A percentile compares a stretch with the other conserved stretches of the same genome.
Evolutionary conservation across 2,797 vertebrate species (phyloP).

Genomic region (Enteromius fasciolatus): DNA sequence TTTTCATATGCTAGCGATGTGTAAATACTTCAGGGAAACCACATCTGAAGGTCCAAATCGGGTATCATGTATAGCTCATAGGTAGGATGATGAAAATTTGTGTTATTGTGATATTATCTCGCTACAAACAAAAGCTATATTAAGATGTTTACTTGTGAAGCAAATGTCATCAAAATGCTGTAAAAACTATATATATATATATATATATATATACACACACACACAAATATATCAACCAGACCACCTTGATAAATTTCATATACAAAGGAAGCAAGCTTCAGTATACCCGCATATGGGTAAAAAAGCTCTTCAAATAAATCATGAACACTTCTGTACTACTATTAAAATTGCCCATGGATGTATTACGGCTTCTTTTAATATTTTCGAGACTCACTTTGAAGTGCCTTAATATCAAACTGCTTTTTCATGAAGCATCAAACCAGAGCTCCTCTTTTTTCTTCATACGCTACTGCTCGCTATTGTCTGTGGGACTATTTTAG

Average conservation of each 20-base stretch:
- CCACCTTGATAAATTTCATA: background rate
- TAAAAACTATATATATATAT: background rate
- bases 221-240: background rate
- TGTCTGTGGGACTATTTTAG: background rate
- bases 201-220: too few relatives aligned
- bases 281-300: background rate
- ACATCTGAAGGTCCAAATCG: background rate
- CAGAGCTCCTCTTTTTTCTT: background rate
- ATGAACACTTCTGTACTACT: background rate
- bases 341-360: constrained; percentile 29
- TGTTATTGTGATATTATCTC: background rate
- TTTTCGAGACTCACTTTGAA: background rate
- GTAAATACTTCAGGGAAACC: background rate
- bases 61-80: background rate
- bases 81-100: background rate
- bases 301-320: constrained; percentile 27
- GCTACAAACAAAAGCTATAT: background rate
- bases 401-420: constrained; percentile 15
- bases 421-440: constrained; percentile 35
- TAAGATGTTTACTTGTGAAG: background rate
- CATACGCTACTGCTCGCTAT: background rate
- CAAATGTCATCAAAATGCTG: background rate
- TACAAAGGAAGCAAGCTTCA: background rate
- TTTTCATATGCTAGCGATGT: background rate
- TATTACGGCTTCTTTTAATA: constrained; percentile 2